phyloP scores from a whole-genome alignment of 2,888 invertebrate genomes.

The Biston stratarius region DNA sequence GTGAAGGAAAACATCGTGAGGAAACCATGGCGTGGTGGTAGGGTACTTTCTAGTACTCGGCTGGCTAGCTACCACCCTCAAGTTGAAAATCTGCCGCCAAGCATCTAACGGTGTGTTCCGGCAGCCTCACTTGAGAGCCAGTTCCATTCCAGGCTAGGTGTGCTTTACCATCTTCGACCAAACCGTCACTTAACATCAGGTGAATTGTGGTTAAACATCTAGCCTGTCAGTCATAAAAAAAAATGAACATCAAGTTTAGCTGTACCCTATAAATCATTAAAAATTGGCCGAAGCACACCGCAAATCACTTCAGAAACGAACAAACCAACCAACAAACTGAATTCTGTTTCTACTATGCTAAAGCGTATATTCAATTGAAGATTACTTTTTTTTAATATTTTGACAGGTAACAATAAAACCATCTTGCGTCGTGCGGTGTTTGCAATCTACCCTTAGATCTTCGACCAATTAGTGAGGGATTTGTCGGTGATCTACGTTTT shows the following conservation, averaged over 20 bases:
- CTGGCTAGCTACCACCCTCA: too few relatives aligned
- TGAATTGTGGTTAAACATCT: too few relatives aligned
- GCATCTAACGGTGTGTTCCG: too few relatives aligned
- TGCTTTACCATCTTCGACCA: too few relatives aligned
- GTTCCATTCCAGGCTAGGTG: too few relatives aligned
- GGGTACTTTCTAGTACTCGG: too few relatives aligned
- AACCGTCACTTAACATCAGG: too few relatives aligned
- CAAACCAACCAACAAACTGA: background rate
- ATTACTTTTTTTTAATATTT: slow-evolving; percentile 20
- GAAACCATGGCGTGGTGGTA: too few relatives aligned
- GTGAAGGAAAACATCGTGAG: too few relatives aligned
- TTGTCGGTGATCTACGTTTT: slow-evolving; percentile 41
- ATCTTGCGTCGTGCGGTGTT: background rate
- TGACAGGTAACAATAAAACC: slow-evolving; percentile 23
- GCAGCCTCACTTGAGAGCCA: too few relatives aligned
- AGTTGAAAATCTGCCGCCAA: too few relatives aligned
- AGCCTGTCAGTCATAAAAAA: too few relatives aligned
- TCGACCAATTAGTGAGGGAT: slow-evolving; percentile 48
- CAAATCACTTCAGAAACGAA: background rate
- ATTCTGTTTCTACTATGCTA: background rate
- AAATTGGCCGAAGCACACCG: background rate
- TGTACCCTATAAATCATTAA: background rate
- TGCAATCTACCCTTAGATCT: slow-evolving; percentile 35
- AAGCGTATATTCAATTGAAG: slow-evolving; percentile 6
- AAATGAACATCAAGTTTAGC: background rate